Evolutionary conservation across 2,888 invertebrate genomes (phyloP).

Genomic region (Patella pellucida): DNA sequence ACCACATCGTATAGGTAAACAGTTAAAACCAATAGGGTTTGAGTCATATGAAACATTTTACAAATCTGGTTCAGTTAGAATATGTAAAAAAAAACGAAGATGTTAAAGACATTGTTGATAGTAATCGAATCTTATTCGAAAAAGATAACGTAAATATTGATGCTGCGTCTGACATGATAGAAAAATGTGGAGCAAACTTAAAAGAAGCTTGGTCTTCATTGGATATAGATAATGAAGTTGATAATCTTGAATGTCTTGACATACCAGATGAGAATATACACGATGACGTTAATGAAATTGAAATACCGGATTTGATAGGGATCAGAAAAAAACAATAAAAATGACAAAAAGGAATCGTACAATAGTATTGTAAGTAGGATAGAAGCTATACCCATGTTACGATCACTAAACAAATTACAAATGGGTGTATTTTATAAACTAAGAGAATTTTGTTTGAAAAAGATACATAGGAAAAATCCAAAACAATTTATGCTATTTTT

Average conservation of each 20-base stretch:
- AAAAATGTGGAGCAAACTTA: background rate
- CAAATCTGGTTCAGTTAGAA: background rate
- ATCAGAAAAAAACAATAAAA: background rate
- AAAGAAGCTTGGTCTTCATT: conserved; percentile 17
- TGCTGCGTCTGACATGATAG: background rate
- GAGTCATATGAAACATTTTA: conserved; percentile 5
- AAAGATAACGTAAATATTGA: background rate
- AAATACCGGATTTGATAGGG: background rate
- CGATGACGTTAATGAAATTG: background rate
- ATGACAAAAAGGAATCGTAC: background rate
- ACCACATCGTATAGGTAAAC: conserved; percentile 7
- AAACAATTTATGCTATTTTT: conserved; percentile 22
- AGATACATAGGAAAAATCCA: background rate
- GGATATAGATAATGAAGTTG: conserved; percentile 2
- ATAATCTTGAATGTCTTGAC: background rate
- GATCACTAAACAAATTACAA: conserved; percentile 22
- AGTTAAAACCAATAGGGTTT: conserved; percentile 6
- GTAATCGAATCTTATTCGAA: background rate
- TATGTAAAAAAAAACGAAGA: background rate
- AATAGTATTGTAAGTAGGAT: background rate
- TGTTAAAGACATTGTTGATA: conserved; percentile 4
- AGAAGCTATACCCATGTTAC: conserved; percentile 5
- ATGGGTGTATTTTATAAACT: conserved; percentile 21
- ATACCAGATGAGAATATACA: background rate
- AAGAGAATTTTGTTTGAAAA: conserved; percentile 22